Evolutionary conservation across 2,888 invertebrate species (phyloP).

Genomic region (Drosophila prostipennis): DNA sequence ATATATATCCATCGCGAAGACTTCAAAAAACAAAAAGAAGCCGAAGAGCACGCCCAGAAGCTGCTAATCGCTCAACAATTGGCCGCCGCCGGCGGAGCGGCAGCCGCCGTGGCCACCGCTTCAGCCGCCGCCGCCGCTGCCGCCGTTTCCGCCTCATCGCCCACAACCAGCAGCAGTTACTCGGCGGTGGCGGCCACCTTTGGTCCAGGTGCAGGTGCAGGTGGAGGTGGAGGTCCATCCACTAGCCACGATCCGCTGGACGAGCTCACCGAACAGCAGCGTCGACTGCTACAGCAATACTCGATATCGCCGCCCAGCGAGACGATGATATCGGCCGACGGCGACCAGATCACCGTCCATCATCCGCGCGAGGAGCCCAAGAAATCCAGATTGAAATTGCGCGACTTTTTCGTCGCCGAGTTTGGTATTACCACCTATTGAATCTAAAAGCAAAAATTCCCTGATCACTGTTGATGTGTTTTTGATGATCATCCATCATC

Average conservation of each 20-base stretch:
- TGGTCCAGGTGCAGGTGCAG: neutral
- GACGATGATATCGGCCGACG: slow-evolving; percentile 83
- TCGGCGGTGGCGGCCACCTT: slow-evolving; percentile 7
- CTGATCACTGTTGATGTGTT: slow-evolving; percentile 25
- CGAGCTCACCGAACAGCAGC: slow-evolving; percentile 81
- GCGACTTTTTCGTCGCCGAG: slow-evolving; percentile 94
- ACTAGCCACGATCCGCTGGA: slow-evolving; percentile 58
- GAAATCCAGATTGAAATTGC: slow-evolving; percentile 92
- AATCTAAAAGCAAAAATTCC: neutral
- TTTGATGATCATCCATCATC: slow-evolving; percentile 18
- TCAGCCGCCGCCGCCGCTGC: slow-evolving; percentile 39
- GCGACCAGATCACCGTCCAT: slow-evolving; percentile 85
- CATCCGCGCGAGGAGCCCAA: slow-evolving; percentile 90
- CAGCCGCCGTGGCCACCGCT: slow-evolving; percentile 43
- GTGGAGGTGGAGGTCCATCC: neutral
- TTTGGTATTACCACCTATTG: slow-evolving; percentile 86
- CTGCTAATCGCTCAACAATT: slow-evolving; percentile 81
- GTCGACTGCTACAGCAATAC: slow-evolving; percentile 79
- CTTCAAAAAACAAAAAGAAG: slow-evolving; percentile 83
- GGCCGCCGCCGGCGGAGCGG: slow-evolving; percentile 58
- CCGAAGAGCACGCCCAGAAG: slow-evolving; percentile 82
- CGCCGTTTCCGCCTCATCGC: slow-evolving; percentile 26
- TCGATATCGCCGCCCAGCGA: slow-evolving; percentile 81
- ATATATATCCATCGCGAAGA: slow-evolving; percentile 54
- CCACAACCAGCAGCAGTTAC: slow-evolving; percentile 23